These are phyloP conservation scores for Monomorium pharaonis DNA, from an alignment of 1,140 invertebrate genomes.

Conservation along the genomic window DNA sequence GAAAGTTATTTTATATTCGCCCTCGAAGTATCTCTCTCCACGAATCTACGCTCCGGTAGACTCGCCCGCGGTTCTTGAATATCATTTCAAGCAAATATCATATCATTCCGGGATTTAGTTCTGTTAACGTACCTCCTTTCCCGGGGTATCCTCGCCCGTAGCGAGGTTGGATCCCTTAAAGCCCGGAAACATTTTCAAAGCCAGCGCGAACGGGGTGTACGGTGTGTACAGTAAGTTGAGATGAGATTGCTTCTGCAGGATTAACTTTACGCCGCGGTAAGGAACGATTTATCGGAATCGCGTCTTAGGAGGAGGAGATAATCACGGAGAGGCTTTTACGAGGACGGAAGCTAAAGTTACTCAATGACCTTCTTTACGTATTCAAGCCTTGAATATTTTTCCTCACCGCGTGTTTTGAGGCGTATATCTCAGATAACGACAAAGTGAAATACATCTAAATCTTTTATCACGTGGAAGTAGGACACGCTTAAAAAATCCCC, in stretches of 20 bases:
- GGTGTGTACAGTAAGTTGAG: slow-evolving; percentile 11
- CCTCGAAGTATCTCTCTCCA: not conserved
- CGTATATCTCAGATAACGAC: not conserved
- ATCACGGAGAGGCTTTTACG: not conserved
- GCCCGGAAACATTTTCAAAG: not conserved
- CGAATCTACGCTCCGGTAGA: not conserved
- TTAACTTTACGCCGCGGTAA: slow-evolving; percentile 28
- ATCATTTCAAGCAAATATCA: slow-evolving; percentile 9
- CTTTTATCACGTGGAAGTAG: not conserved
- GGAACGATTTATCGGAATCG: slow-evolving; percentile 33
- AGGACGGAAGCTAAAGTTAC: not conserved
- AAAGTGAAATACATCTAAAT: not conserved
- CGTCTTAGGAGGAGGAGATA: slow-evolving; percentile 27
- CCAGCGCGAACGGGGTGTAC: not conserved
- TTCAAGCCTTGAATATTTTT: not conserved
- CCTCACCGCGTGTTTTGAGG: not conserved
- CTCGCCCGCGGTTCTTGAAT: not conserved
- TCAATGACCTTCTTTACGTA: not conserved
- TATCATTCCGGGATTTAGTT: slow-evolving; percentile 14
- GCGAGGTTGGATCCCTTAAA: not conserved
- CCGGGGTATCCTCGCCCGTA: not conserved
- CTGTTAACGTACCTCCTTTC: not conserved
- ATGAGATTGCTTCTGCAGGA: slow-evolving; percentile 38
- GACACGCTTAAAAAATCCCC: not conserved
- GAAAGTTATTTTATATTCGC: not conserved